These are phyloP conservation scores for Tricholauxania praeusta DNA, from an alignment of 2,888 invertebrate species.

Conservation along the genomic window DNA sequence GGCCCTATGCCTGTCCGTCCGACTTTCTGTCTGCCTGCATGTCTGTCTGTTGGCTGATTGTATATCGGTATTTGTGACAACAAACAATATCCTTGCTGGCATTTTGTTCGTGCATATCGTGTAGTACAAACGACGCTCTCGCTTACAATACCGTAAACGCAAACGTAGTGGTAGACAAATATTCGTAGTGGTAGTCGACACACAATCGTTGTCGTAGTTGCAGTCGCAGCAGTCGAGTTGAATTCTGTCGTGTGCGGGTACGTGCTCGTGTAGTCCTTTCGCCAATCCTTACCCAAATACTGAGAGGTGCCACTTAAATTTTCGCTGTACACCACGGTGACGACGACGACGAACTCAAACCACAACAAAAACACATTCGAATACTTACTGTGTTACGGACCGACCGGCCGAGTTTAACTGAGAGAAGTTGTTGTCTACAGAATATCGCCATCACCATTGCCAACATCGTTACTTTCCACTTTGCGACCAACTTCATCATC, in stretches of 20 bases:
- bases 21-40: constrained; percentile 18
- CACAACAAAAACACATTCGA: constrained; percentile 10
- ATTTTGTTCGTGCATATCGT: constrained; percentile 34
- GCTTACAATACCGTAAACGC: constrained; percentile 15
- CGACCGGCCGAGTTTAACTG: constrained; percentile 1
- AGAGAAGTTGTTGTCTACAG: constrained; percentile 1
- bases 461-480: constrained; percentile 16
- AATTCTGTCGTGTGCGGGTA: constrained; percentile 10
- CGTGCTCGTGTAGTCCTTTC: constrained; percentile 10
- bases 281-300: constrained; percentile 8
- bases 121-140: constrained; percentile 16
- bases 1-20: not conserved
- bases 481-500: constrained; percentile 12
- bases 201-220: constrained; percentile 15
- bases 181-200: too few species aligned
- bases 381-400: not conserved
- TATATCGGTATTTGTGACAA: constrained; percentile 25
- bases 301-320: constrained; percentile 24
- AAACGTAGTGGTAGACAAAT: not conserved
- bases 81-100: constrained; percentile 29
- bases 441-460: constrained; percentile 22
- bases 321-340: constrained; percentile 14
- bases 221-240: not conserved
- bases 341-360: not conserved
- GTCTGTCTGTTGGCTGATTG: constrained; percentile 21